Evolutionary conservation across 2,113 vertebrate species (phyloP).

Genomic region (Myiopsitta monachus): DNA sequence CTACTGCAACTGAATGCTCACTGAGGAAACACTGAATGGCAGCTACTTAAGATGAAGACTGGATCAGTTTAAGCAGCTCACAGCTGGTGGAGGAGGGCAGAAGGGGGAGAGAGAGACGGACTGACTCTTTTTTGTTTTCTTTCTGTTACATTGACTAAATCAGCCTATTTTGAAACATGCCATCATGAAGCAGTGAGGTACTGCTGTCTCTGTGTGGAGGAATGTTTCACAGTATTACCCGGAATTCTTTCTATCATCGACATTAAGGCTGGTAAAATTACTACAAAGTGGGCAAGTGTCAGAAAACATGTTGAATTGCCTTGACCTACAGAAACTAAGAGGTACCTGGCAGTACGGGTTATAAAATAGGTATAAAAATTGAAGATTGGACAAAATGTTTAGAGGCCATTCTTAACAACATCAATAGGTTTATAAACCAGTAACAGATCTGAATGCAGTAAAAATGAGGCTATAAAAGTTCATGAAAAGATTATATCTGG

Average conservation of each 20-base stretch:
- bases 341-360: not conserved
- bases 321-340: not conserved
- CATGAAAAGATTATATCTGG: not conserved
- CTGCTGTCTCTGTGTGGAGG: not conserved
- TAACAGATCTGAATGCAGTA: not conserved
- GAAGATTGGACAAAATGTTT: not conserved
- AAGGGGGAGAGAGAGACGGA: not conserved
- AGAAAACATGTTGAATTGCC: not conserved
- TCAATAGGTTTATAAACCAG: not conserved
- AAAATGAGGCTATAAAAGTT: not conserved
- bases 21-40: not conserved
- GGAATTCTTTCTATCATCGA: not conserved
- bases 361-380: not conserved
- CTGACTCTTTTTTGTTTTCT: not conserved
- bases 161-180: not conserved
- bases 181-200: not conserved
- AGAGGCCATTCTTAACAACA: not conserved
- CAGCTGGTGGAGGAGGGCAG: not conserved
- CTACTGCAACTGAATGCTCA: not conserved
- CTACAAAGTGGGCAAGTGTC: not conserved
- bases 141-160: not conserved
- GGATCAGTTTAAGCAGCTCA: not conserved
- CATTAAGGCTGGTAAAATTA: not conserved
- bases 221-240: not conserved
- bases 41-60: not conserved